phyloP scores from a whole-genome alignment of 2,113 vertebrate species.

The Ranitomeya variabilis region DNA sequence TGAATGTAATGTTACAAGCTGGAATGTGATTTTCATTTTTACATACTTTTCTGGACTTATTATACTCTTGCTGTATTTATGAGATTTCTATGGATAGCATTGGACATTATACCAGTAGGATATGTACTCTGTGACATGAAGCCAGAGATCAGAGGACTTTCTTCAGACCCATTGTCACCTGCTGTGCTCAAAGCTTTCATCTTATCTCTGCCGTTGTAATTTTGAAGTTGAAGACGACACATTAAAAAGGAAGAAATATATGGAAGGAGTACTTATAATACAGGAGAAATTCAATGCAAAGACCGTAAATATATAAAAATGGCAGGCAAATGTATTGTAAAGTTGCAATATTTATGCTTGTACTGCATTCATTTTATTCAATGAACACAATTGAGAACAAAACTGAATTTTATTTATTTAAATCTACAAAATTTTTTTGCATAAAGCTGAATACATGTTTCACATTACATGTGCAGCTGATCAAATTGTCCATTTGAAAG shows the following conservation, averaged over 20 bases:
- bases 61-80: background rate
- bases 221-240: background rate
- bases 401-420: no score
- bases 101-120: background rate
- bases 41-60: background rate
- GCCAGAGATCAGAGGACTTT: constrained; percentile 16
- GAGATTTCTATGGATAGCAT: background rate
- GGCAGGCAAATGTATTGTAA: no score
- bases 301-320: background rate
- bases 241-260: background rate
- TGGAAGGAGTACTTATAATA: background rate
- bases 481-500: no score
- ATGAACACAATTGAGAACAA: no score
- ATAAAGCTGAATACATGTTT: no score
- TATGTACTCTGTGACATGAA: background rate
- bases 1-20: background rate
- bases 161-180: background rate
- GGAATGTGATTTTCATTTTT: background rate
- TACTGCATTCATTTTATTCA: no score
- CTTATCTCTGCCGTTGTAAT: background rate
- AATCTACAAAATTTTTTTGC: no score
- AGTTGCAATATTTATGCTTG: no score
- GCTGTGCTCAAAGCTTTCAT: constrained; percentile 29
- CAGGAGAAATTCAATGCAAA: background rate
- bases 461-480: no score